Evolutionary conservation across 30 jellyfish, hydroid and myxozoan species (phyloP), one percentile per base, ranked within the genome.

Genomic region (Catostylus mosaicus): DNA sequence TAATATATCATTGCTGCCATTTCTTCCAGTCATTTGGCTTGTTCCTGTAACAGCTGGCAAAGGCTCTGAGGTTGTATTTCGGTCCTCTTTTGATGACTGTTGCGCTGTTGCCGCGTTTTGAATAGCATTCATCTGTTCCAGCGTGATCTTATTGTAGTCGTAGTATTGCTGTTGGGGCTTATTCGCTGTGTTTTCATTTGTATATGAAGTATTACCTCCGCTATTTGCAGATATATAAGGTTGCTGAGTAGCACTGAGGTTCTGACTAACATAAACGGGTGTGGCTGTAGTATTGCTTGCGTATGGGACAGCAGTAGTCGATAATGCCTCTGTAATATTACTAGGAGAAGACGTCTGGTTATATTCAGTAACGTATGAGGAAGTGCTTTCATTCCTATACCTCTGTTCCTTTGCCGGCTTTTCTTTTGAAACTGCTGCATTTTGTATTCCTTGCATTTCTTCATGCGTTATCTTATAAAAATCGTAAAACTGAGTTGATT

Each of bases 261-360:
- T n/a, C n/a, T n/a, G n/a, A n/a, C n/a, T n/a, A n/a, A n/a, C n/a
- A n/a, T n/a, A n/a, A n/a, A n/a, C n/a, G n/a, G n/a, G n/a, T n/a
- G n/a, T n/a, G n/a, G n/a, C n/a, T n/a, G n/a, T n/a, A n/a, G n/a
- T n/a, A 31, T 73, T 34, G 22, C 2, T 3, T 24, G 3, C 7
- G 4, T 46, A 26, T 0, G 84, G 84, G 18, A 26, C 59, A 23
- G 56, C 72, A 20, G 73, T 73, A 19, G 74, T n/a, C 73, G 57
- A 45, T 1, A 50, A 23, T 19, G 60, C 29, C 56, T 73, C 60
- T 19, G 35, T 69, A 47, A 20, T 69, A 24, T 36, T 4, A 3
- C 36, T 43, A n/a, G 26, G 20, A 23, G 43, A 8, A 23, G 8
- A 8, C 56, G 56, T 43, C 16, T 8, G 12, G 8, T 1, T 6